Evolutionary conservation across 2,797 vertebrate species (phyloP), one percentile per base, ranked within the genome.

Genomic region (Falco novaeseelandiae): DNA sequence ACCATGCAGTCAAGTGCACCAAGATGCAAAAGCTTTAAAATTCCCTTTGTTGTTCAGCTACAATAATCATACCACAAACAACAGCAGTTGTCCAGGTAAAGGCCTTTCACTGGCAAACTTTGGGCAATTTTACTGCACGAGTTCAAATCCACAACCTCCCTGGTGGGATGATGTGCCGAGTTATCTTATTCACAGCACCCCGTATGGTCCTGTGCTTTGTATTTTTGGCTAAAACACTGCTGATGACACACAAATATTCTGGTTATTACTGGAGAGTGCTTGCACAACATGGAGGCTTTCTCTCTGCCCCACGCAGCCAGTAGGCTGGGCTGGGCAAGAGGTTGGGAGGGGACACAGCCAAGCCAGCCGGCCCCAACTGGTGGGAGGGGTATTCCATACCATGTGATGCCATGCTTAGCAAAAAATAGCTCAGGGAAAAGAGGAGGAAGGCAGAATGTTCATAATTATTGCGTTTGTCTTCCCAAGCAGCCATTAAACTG

Each of bases 301-400:
- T 65, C 6, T 34, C 36, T 51, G 23, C 5, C 15, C 6, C 1
- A 2, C 18, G 1, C 7, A 71, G 42, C 10, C 58, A 71, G 63
- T 5, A 54, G 42, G 65, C 51, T 82, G 15, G 2, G 8, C 8
- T 29, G 32, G 29, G 21, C 63, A 26, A 85, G 46, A 81, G 30
- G 12, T 2, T 73, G 44, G 16, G 36, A 72, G 30, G 6, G 9
- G 36, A 72, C 55, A 57, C 25, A 48, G 36, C 27, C 77, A 67
- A 13, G 13, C 49, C 40, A 72, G 27, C n/a, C 3, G 1, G 23
- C 17, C 25, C 18, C 21, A 67, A 9, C 4, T 29, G 19, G 52
- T 1, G 0, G 0, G 7, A 74, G 34, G 36, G 29, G 40, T 44
- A 40, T 51, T 51, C 15, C 36, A 27, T 40, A 29, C 7, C 12